Evolutionary conservation across 2,888 invertebrate genomes (phyloP), one percentile per base, ranked within the genome.

Genomic region (Leptinotarsa rubiginosa): DNA sequence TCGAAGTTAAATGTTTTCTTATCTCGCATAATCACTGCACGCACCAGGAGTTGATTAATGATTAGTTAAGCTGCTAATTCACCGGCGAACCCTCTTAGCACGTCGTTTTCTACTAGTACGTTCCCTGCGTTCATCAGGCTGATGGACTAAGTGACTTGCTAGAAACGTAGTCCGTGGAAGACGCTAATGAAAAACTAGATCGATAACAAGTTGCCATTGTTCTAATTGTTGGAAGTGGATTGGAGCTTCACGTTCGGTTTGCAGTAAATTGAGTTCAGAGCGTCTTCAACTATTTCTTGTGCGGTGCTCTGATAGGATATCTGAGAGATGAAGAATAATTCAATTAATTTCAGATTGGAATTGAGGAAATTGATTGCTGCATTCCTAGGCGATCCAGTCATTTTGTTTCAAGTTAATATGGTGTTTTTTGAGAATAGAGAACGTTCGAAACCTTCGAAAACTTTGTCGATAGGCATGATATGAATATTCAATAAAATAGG

Each of bases 31-130:
- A 74, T 74, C 76, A 71, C 70, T 65, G 74, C 75, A 76, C 59
- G 76, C 70, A 80, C 81, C 80, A 41, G 41, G 81, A 77, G 76
- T 80, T 83, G 83, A 84, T 84, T 83, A 81, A 84, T 84, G 83
- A 79, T 76, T 73, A 65, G 75, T 77, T 78, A 77, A 74, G 70
- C 52, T 79, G 81, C 78, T 84, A 83, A 84, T 84, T 82, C 83
- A 79, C 78, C 77, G 77, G 75, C 77, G 78, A 79, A 80, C 81
- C 83, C 83, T 80, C 81, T 80, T 82, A 79, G 83, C 83, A 84
- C 83, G 84, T 83, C 78, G 81, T 81, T 74, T 68, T 68, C 62
- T 4, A 62, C 16, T 16, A 62, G 62, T 62, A 62, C 62, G 56
- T 64, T 65, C n/a, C 66, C 16, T 47, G 65, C 68, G 22, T 62